Evolutionary conservation across 2,888 invertebrate genomes (phyloP).

Genomic region (Gymnocheta viridis): DNA sequence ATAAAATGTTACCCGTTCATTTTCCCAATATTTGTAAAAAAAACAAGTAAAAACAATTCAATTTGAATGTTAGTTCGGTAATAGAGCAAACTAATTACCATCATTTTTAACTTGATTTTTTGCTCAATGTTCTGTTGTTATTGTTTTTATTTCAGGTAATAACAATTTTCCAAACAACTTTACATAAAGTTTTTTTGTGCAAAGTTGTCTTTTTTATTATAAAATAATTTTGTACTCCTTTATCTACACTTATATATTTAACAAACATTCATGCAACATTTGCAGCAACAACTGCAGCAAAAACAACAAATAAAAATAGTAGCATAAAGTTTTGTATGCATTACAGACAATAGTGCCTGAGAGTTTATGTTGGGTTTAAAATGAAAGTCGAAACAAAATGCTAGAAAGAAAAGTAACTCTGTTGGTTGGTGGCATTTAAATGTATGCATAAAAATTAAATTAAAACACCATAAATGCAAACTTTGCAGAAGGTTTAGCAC

Average conservation of each 20-base stretch:
- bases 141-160: constrained; percentile 51
- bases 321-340: constrained; percentile 33
- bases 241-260: neutral
- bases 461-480: constrained; percentile 67
- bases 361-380: constrained; percentile 21
- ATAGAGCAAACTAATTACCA: constrained; percentile 66
- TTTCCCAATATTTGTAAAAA: neutral
- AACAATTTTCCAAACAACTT: constrained; percentile 66
- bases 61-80: constrained; percentile 59
- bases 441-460: constrained; percentile 67
- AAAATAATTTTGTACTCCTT: constrained; percentile 34
- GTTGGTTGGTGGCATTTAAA: constrained; percentile 56
- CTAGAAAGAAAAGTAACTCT: constrained; percentile 14
- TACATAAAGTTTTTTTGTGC: constrained; percentile 49
- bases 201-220: constrained; percentile 25
- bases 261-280: constrained; percentile 5
- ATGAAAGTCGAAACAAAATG: constrained; percentile 9
- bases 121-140: neutral
- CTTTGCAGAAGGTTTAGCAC: constrained; percentile 54
- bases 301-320: constrained; percentile 11
- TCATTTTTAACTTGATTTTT: constrained; percentile 57
- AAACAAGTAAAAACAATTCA: constrained; percentile 26
- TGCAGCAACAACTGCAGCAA: constrained; percentile 26
- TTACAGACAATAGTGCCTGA: constrained; percentile 17
- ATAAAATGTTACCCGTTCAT: neutral